Evolutionary conservation across 2,113 vertebrate species (phyloP).

Genomic region (Pterophyllum scalare): DNA sequence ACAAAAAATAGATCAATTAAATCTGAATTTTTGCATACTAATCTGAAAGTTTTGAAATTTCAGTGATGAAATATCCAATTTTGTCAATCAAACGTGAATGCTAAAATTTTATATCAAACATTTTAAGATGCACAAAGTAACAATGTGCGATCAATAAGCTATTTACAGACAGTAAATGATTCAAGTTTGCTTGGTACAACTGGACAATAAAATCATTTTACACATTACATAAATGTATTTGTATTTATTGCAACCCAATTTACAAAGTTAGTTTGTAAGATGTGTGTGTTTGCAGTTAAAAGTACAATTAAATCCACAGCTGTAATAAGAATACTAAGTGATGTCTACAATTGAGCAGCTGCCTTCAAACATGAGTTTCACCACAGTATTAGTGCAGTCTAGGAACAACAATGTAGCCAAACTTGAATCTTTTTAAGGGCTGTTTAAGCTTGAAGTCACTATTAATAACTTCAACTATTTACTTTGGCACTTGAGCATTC

Average conservation of each 20-base stretch:
- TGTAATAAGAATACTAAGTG: not conserved
- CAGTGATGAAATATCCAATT: not conserved
- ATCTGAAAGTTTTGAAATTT: not conserved
- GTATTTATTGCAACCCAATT: too few species aligned
- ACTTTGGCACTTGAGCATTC: conserved; percentile 39
- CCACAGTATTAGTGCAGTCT: not conserved
- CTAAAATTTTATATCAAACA: not conserved
- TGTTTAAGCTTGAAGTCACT: not conserved
- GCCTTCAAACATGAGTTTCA: not conserved
- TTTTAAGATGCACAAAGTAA: too few species aligned
- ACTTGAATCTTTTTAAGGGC: not conserved
- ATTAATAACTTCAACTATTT: conserved; percentile 64
- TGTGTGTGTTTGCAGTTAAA: not conserved
- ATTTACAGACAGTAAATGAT: too few species aligned
- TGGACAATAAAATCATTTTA: not conserved
- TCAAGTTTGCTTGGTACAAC: not conserved
- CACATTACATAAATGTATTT: not conserved
- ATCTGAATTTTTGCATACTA: not conserved
- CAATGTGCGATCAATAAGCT: not conserved
- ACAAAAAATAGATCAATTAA: not conserved
- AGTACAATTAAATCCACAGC: not conserved
- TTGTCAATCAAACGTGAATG: not conserved
- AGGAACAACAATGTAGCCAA: not conserved
- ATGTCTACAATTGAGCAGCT: not conserved
- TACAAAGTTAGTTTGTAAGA: not conserved